Conservation (phyloP, 2,797 vertebrate species). For the Pogoniulus pusillus region DNA sequence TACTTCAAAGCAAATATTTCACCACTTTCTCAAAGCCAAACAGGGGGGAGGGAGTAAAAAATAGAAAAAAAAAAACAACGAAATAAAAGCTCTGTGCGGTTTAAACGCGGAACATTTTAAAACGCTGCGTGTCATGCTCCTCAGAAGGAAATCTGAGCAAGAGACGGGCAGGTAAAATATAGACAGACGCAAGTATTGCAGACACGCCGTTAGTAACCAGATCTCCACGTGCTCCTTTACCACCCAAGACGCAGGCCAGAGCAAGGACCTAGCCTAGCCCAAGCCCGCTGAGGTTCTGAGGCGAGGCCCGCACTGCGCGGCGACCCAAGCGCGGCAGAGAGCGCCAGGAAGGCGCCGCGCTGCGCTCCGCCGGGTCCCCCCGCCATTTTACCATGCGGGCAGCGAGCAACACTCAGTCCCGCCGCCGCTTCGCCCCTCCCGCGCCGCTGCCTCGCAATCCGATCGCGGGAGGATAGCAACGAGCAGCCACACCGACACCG, state of each 20-base stretch:
- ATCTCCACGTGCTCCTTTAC: background rate
- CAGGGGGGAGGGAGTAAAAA: too few relatives aligned
- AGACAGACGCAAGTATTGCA: accelerated
- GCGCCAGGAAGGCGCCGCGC: accelerated
- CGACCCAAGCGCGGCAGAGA: too few relatives aligned
- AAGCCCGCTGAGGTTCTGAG: too few relatives aligned
- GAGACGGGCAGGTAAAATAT: background rate
- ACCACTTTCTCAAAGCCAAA: background rate
- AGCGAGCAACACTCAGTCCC: background rate
- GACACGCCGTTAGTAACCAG: background rate
- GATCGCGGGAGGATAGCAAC: background rate
- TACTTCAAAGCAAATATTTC: constrained; percentile 58
- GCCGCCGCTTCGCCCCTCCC: background rate
- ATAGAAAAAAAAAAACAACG: too few relatives aligned
- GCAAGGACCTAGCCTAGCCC: background rate
- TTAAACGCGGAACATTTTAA: background rate
- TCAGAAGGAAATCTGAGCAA: background rate
- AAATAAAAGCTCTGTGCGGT: background rate
- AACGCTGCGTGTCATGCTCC: background rate
- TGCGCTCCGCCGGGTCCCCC: background rate
- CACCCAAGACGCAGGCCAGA: accelerated
- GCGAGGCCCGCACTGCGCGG: background rate
- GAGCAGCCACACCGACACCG: background rate
- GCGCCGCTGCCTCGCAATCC: too few relatives aligned
- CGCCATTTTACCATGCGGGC: background rate